Percentiles rank a stretch among this genome's conserved stretches.
These are phyloP conservation scores for Anoura caudifer DNA, from an alignment of 2,113 vertebrate genomes.

Conservation along the genomic window DNA sequence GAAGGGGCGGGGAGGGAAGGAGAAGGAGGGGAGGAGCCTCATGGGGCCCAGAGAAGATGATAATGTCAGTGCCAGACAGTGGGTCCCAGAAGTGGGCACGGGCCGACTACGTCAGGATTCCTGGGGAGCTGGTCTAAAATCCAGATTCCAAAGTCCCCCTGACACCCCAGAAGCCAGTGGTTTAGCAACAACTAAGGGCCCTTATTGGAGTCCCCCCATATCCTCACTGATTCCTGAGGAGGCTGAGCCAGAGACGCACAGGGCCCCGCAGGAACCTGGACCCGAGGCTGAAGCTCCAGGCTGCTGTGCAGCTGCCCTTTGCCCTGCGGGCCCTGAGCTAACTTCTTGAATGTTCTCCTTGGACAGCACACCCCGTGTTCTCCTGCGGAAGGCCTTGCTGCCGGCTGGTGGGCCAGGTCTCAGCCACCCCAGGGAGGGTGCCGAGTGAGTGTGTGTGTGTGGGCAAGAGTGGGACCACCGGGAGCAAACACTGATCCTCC, in stretches of 20 bases:
- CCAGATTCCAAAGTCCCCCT: neutral
- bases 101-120: neutral
- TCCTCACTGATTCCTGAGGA: neutral
- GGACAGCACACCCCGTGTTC: neutral
- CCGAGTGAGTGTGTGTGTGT: neutral
- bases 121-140: neutral
- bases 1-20: neutral
- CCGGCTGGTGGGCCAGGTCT: neutral
- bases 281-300: neutral
- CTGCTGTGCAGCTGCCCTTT: neutral
- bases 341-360: neutral
- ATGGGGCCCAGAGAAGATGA: neutral
- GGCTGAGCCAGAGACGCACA: neutral
- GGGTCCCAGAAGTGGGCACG: neutral
- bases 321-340: neutral
- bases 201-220: neutral
- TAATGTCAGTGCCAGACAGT: neutral
- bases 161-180: neutral
- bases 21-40: neutral
- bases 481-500: neutral
- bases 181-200: neutral
- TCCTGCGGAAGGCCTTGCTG: neutral
- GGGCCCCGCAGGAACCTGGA: neutral
- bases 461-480: accelerated
- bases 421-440: neutral